phyloP scores from a whole-genome alignment of 2,113 vertebrate species.

The Otolemur garnettii region DNA sequence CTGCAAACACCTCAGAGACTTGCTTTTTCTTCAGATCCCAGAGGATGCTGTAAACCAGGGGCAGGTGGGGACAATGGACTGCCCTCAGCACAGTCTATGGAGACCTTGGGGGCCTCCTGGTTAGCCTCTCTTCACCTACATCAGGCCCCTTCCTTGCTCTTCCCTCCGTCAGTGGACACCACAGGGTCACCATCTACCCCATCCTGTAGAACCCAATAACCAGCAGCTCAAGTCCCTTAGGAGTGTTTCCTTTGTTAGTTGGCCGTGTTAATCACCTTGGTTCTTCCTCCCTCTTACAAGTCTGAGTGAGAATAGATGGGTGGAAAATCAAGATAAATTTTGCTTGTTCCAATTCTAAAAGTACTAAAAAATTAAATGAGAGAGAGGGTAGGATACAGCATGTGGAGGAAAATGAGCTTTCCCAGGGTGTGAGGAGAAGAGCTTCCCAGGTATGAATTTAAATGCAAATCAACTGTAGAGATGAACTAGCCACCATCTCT shows the following conservation, averaged over 20 bases:
- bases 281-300: background rate
- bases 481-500: background rate
- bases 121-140: background rate
- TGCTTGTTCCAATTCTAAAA: constrained; percentile 7
- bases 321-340: background rate
- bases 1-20: background rate
- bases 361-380: background rate
- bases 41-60: background rate
- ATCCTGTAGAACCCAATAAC: background rate
- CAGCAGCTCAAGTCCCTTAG: background rate
- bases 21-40: background rate
- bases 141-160: background rate
- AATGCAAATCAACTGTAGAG: background rate
- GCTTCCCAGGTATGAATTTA: background rate
- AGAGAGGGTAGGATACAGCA: background rate
- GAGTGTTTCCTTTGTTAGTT: background rate
- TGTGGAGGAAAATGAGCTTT: background rate
- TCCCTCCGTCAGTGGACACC: background rate
- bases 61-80: background rate
- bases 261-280: background rate
- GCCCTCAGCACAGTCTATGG: background rate
- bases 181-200: background rate
- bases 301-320: background rate
- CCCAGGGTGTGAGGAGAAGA: background rate
- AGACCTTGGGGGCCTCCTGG: background rate